Evolutionary conservation across 2,888 invertebrate species (phyloP).

Genomic region (Mongoloraphidia duomilia): DNA sequence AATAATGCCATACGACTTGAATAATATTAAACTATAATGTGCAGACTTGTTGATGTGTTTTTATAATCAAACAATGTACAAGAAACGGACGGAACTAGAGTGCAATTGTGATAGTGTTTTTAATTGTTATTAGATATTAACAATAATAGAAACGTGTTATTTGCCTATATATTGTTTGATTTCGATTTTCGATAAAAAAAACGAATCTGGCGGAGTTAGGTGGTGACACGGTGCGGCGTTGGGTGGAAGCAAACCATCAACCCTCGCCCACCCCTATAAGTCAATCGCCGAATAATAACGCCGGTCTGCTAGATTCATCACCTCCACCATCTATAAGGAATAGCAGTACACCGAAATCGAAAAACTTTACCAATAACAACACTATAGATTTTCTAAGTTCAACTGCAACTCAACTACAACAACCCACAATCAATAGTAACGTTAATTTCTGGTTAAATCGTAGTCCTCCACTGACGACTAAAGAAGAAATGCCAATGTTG

Average conservation of each 20-base stretch:
- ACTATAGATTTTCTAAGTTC: slow-evolving; percentile 34
- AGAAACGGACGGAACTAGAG: too few relatives aligned
- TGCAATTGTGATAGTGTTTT: too few relatives aligned
- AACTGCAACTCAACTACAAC: slow-evolving; percentile 14
- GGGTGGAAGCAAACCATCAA: slow-evolving; percentile 39
- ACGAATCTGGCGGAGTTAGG: slow-evolving; percentile 45
- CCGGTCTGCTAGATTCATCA: slow-evolving; percentile 7
- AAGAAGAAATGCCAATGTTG: slow-evolving; percentile 44
- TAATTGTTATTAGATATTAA: too few relatives aligned
- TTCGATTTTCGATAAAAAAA: slow-evolving; percentile 8
- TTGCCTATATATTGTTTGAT: too few relatives aligned
- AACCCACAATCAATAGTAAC: slow-evolving; percentile 4
- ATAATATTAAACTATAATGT: too few relatives aligned
- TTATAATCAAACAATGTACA: too few relatives aligned
- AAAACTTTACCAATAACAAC: slow-evolving; percentile 33
- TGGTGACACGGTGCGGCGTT: slow-evolving; percentile 42
- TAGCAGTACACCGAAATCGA: slow-evolving; percentile 24
- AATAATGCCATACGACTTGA: too few relatives aligned
- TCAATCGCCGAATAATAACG: slow-evolving; percentile 10
- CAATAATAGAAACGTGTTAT: too few relatives aligned
- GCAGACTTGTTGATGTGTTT: too few relatives aligned
- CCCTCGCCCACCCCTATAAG: slow-evolving; percentile 29
- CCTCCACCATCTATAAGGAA: slow-evolving; percentile 13
- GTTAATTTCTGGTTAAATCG: slow-evolving; percentile 5
- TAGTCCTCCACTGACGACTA: neutral